Evolutionary conservation across 2,113 vertebrate species (phyloP).

Genomic region (Onychostoma macrolepis): DNA sequence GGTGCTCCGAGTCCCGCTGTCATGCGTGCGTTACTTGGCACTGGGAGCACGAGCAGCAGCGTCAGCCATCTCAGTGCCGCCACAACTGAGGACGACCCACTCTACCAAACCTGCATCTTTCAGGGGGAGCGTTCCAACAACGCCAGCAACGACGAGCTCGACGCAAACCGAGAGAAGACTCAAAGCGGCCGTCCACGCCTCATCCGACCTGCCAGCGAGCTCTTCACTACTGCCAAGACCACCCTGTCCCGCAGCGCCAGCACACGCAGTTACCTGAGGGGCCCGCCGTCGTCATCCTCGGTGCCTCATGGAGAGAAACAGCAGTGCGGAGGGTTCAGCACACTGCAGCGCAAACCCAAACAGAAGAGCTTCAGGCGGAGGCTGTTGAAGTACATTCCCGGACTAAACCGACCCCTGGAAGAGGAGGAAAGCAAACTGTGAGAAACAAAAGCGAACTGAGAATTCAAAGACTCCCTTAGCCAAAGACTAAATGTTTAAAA

Average conservation of each 20-base stretch:
- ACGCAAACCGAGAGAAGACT: slow-evolving; percentile 30
- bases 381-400: slow-evolving; percentile 94
- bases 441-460: slow-evolving; percentile 31
- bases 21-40: slow-evolving; percentile 63
- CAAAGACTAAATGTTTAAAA: slow-evolving; percentile 15
- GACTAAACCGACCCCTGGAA: slow-evolving; percentile 90
- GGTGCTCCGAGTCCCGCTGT: slow-evolving; percentile 77
- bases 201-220: slow-evolving; percentile 69
- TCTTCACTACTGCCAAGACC: slow-evolving; percentile 73
- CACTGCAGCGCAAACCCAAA: slow-evolving; percentile 82
- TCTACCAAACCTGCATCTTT: slow-evolving; percentile 92
- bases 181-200: slow-evolving; percentile 56
- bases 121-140: slow-evolving; percentile 58
- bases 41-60: slow-evolving; percentile 75
- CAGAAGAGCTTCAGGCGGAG: slow-evolving; percentile 88
- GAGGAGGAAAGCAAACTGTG: slow-evolving; percentile 96
- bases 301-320: slow-evolving; percentile 59
- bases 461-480: background rate
- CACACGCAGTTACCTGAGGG: slow-evolving; percentile 79
- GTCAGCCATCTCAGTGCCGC: slow-evolving; percentile 76
- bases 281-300: slow-evolving; percentile 32
- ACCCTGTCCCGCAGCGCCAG: slow-evolving; percentile 81
- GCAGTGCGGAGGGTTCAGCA: slow-evolving; percentile 65
- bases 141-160: slow-evolving; percentile 35
- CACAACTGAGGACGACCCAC: slow-evolving; percentile 78